Evolutionary conservation across 2,797 vertebrate genomes (phyloP).

Genomic region (Ctenosaura bakeri): DNA sequence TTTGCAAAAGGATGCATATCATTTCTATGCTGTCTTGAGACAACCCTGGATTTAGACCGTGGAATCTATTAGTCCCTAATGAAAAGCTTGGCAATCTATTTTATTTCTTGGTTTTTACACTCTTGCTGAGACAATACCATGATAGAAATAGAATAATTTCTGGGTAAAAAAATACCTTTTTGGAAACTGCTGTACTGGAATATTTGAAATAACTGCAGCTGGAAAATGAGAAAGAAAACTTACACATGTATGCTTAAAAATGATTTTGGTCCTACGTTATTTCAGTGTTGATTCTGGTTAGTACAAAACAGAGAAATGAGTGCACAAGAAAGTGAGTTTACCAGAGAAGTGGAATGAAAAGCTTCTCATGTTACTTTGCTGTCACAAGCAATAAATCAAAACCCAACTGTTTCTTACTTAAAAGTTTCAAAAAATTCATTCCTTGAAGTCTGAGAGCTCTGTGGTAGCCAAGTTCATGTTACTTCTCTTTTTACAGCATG

Average conservation of each 20-base stretch:
- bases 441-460: background rate
- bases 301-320: background rate
- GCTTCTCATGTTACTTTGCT: accelerated
- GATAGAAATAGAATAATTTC: background rate
- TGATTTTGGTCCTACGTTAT: constrained; percentile 13
- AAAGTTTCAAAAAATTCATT: background rate
- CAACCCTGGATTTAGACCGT: background rate
- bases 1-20: background rate
- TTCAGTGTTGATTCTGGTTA: background rate
- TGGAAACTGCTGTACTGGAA: constrained; percentile 4
- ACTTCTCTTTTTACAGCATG: background rate
- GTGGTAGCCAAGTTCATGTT: background rate
- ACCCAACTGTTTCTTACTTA: background rate
- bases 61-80: background rate
- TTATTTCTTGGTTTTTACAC: background rate
- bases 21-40: constrained; percentile 1
- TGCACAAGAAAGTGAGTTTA: background rate
- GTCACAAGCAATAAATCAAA: accelerated
- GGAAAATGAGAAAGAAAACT: constrained; percentile 23
- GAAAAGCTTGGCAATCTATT: background rate
- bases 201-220: background rate
- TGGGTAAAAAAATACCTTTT: background rate
- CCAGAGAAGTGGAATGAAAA: background rate
- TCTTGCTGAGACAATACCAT: background rate
- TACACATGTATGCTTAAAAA: background rate